Base-by-base conservation (phyloP, 2,888 invertebrate species). In the Frankliniella fusca region DNA sequence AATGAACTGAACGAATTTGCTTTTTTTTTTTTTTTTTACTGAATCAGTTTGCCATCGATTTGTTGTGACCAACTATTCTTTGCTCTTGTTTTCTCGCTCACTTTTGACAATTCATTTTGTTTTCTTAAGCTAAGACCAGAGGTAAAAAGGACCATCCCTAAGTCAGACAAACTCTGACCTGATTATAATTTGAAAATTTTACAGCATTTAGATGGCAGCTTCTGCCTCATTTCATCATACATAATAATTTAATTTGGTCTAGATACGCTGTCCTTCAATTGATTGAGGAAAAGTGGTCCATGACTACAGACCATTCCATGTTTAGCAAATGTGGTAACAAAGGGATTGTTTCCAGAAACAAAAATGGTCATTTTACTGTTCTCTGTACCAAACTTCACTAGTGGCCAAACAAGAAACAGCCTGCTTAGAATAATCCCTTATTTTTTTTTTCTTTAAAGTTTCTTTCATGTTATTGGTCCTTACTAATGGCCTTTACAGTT, bases 121-220 rank as follows among this genome's bases (percentile, higher is more conserved):
- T 70, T 76, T 76, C 70, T 76, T 76, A 76, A 27, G 70, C 27
- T 27, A 76, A 27, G 70, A 76, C 70, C 70, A 76, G 12, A 76
- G 70, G 70, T 27, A 11, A 23, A 76, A 76, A 12, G 61, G 61
- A 61, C 61, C 54, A 54, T 54, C 54, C 18, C 54, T 23, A 9
- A 70, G 23, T 7, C 70, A 76, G 70, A 76, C 27, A 23, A 76
- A 76, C 70, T 27, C 70, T 76, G 54, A 61, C 61, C 61, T n/a
- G 15, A 61, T 61, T 38, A 38, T 38, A 38, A 5, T 38, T 38
- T 38, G 38, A 38, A 38, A 38, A 38, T 38, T 38, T 38, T 3
- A 38, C 38, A 38, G 38, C 38, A 38, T 38, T 38, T 38, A 38
- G 38, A n/a, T 38, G 38, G 38, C 38, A 38, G 38, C 38, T 38